A percentile compares a stretch with the other conserved stretches of the same genome.
Conservation (phyloP, 2,113 vertebrate genomes). For the zebrafish (Danio rerio) region GRCz12tu NC_133180.1:34362001-34362500, state of each 20-base stretch:
- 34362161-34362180: constrained; percentile 99
- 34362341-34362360: neutral
- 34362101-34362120: constrained; percentile 91
- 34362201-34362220: constrained; percentile 98
- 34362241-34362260: constrained; percentile 99
- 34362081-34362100: neutral
- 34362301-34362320: neutral
- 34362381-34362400: neutral
- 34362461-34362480: constrained; percentile 14
- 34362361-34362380: neutral
- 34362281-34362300: constrained; percentile 25
- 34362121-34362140: constrained; percentile 98
- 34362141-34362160: constrained; percentile 97
- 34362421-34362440: neutral
- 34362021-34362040: neutral
- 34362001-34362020: neutral
- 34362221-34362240: constrained; percentile 98
- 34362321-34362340: neutral
- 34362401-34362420: constrained; percentile 3
- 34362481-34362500: neutral
- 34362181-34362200: constrained; percentile 95
- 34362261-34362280: constrained; percentile 79
- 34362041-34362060: neutral
- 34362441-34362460: too few species aligned
- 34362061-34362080: neutral